Evolutionary conservation across 1,140 invertebrate genomes (phyloP).

Genomic region (Diuraphis noxia): DNA sequence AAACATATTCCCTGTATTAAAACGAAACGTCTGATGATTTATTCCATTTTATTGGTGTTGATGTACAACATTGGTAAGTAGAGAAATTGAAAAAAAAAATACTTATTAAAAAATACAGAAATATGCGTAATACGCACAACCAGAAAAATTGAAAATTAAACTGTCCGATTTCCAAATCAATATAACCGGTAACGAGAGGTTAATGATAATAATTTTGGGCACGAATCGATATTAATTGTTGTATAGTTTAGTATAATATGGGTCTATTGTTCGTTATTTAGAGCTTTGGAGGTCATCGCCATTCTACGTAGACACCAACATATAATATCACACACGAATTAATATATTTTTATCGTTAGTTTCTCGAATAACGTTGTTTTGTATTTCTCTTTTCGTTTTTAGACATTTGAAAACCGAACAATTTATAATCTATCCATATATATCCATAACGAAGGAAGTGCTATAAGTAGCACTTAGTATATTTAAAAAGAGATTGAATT

Average conservation of each 20-base stretch:
- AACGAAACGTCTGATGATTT: background rate
- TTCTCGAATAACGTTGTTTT: background rate
- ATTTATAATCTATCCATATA: no score
- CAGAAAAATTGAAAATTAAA: background rate
- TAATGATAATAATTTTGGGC: background rate
- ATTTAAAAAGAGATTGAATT: background rate
- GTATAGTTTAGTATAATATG: background rate
- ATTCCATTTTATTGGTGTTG: background rate
- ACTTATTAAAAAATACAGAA: background rate
- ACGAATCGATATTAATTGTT: background rate
- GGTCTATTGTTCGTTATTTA: background rate
- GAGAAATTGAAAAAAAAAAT: background rate
- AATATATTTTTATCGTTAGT: background rate
- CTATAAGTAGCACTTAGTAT: background rate
- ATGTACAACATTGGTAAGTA: background rate
- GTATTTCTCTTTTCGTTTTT: background rate
- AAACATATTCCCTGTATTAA: background rate
- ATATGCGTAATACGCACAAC: background rate
- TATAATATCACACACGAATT: background rate
- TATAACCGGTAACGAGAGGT: background rate
- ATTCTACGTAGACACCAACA: background rate
- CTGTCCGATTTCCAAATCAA: background rate
- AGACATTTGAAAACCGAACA: background rate
- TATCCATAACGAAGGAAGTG: background rate
- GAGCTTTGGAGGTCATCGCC: background rate